These are phyloP conservation scores for Leptinotarsa tumamoca DNA, from an alignment of 2,888 invertebrate genomes.

Conservation along the genomic window DNA sequence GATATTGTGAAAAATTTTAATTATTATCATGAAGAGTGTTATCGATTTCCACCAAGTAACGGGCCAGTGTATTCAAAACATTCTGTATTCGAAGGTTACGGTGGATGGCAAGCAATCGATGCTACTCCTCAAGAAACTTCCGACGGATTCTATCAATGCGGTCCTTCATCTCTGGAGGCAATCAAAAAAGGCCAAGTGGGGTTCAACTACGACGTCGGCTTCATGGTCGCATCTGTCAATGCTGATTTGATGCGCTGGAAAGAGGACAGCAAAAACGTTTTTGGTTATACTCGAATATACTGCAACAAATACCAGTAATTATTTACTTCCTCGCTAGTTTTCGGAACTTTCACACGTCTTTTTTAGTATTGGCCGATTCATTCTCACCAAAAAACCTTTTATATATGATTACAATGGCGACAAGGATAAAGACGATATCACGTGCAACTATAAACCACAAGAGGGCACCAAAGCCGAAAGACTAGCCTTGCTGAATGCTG, in stretches of 20 bases:
- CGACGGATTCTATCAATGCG: constrained; percentile 79
- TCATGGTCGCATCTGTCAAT: constrained; percentile 85
- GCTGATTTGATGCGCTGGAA: constrained; percentile 87
- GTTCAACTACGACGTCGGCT: constrained; percentile 79
- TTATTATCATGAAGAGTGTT: too few relatives aligned
- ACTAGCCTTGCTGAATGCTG: constrained; percentile 80
- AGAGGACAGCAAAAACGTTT: constrained; percentile 72
- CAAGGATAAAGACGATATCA: constrained; percentile 79
- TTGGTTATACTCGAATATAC: constrained; percentile 77
- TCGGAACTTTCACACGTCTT: neutral
- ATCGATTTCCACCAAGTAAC: too few relatives aligned
- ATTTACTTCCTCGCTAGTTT: neutral
- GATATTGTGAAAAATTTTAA: too few relatives aligned
- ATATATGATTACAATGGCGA: constrained; percentile 80
- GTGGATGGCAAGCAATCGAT: constrained; percentile 92
- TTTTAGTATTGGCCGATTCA: constrained; percentile 78
- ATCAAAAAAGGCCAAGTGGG: constrained; percentile 82
- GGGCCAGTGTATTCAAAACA: too few relatives aligned
- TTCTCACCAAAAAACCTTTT: constrained; percentile 81
- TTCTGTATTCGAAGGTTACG: constrained; percentile 71
- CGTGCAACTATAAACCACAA: constrained; percentile 75
- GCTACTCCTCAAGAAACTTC: constrained; percentile 87
- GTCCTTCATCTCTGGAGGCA: constrained; percentile 84
- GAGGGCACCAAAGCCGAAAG: constrained; percentile 82
- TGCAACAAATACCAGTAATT: constrained; percentile 80